Base-by-base conservation (phyloP, 2,888 invertebrate genomes). In the Desoria tigrina region DNA sequence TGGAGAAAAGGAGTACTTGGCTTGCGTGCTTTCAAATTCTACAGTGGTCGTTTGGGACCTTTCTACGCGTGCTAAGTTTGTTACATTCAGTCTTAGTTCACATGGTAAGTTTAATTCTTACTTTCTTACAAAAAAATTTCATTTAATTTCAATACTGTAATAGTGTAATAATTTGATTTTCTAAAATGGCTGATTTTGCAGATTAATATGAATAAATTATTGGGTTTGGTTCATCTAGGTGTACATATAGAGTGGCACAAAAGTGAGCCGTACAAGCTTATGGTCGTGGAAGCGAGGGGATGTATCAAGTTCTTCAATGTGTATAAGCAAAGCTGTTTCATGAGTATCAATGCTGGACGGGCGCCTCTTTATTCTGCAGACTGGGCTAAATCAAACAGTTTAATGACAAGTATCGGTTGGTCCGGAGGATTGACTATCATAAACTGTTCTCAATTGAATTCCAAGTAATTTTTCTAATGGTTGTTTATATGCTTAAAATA, bases 221-320 rank as follows among this genome's bases (percentile, higher is more conserved):
- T 16, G 39, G 21, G 18, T 42, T 21, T 58, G 28, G 18, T 37
- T 39, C 37, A 18, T 54, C 4, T 21, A 63, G 63, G 57, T 23
- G 28, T 66, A 21, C 45, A 59, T 24, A 28, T 63, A 7, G 55
- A 62, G 6, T 66, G 62, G 23, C 66, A 66, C 18, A 57, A 51
- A 1, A 62, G 62, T 54, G 66, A 66, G 39, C 61, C 61, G 3
- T 66, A 37, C n/a, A 62, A 62, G 27, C 54, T 66, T 18, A 37
- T 66, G 62, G 66, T 61, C 1, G 49, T 62, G n/a, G 62, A 66
- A 11, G 18, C 42, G 3, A 62, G 39, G 7, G 66, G 66, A 6
- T 62, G 62, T 53, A 51, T 54, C 23, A 50, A 57, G 9, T 66
- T 58, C 23, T 62, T 66, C 27, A 66, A 66, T 39, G 55, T 66